These are phyloP conservation scores for Otus sunia DNA, from an alignment of 2,113 vertebrate genomes.

Conservation along the genomic window DNA sequence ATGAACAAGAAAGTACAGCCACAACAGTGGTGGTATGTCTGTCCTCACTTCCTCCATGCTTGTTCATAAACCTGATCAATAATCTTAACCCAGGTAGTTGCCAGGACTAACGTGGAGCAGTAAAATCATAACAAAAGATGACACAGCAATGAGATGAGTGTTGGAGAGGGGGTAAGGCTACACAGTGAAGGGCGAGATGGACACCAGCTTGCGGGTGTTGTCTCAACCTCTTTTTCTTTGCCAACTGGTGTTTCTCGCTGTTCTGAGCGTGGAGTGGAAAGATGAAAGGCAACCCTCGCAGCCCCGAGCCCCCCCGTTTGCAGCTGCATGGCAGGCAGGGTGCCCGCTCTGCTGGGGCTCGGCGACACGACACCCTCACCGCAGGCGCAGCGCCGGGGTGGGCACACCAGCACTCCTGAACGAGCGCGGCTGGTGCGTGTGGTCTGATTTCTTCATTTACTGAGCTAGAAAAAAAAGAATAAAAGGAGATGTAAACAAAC, in stretches of 20 bases:
- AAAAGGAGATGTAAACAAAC: neutral
- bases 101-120: neutral
- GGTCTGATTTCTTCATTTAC: neutral
- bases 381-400: fast-evolving
- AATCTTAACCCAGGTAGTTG: neutral
- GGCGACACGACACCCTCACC: neutral
- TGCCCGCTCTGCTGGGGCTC: neutral
- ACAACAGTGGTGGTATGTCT: neutral
- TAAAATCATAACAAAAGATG: neutral
- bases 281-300: neutral
- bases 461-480: neutral
- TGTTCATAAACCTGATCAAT: neutral
- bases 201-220: neutral
- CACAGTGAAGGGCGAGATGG: fast-evolving
- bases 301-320: fast-evolving
- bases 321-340: neutral
- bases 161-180: fast-evolving
- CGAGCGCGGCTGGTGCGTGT: fast-evolving
- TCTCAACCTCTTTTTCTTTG: neutral
- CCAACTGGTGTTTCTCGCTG: neutral
- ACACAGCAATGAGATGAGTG: fast-evolving
- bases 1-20: neutral
- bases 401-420: neutral
- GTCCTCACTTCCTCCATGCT: neutral
- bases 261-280: fast-evolving